Conservation (phyloP, 1,140 invertebrate genomes). For the Neodiprion fabricii region DNA sequence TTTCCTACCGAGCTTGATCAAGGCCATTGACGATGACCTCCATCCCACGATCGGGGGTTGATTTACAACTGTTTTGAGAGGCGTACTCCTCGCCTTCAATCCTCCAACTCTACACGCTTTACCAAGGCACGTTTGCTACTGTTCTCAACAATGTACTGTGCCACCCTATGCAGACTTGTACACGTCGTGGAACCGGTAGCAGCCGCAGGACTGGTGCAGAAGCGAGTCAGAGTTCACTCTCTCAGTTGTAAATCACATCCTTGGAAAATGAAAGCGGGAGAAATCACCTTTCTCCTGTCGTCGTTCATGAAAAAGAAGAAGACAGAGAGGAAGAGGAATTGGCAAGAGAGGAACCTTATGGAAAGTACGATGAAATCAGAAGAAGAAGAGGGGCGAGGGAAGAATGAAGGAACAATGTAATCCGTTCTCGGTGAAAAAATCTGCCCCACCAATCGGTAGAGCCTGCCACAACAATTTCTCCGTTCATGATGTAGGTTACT, state of each 20-base stretch:
- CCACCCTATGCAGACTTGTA: no score
- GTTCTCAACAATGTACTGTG: no score
- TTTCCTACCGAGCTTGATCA: not conserved
- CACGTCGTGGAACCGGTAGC: not conserved
- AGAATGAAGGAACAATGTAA: no score
- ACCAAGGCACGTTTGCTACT: no score
- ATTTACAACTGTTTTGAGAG: no score
- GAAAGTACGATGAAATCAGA: no score
- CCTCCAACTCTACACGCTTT: no score
- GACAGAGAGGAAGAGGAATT: conserved; percentile 16
- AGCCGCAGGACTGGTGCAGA: not conserved
- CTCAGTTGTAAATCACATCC: conserved; percentile 10
- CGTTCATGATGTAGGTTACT: conserved; percentile 60
- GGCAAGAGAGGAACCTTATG: conserved; percentile 7
- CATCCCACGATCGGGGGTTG: no score
- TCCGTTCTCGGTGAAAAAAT: no score
- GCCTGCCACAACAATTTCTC: conserved; percentile 61
- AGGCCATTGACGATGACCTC: not conserved
- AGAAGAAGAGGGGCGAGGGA: no score
- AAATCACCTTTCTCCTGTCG: not conserved
- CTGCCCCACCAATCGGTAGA: conserved; percentile 48
- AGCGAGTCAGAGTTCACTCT: not conserved
- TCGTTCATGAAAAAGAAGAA: not conserved
- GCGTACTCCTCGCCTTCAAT: no score
- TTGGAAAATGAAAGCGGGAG: conserved; percentile 2